Percentiles rank a stretch among this genome's conserved stretches.
phyloP scores from a whole-genome alignment of 2,113 vertebrate genomes.

The Cricetomys ansorgei region DNA sequence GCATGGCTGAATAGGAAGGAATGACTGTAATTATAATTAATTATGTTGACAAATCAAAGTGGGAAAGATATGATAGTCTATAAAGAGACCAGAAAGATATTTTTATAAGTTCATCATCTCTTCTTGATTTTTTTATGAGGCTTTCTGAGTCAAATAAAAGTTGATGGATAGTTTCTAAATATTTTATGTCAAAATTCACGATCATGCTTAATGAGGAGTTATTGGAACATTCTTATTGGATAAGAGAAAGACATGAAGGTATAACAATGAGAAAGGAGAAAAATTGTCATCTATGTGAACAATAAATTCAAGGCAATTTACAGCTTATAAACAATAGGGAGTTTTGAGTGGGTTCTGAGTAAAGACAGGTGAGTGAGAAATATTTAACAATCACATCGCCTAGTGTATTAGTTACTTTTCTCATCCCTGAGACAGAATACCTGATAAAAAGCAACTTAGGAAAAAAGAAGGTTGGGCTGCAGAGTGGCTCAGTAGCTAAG shows the following conservation, averaged over 20 bases:
- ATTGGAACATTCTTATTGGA: not conserved
- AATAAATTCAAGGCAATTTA: constrained; percentile 9
- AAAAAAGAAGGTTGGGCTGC: not conserved
- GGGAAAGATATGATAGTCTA: not conserved
- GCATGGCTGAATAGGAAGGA: not conserved
- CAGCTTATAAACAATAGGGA: not conserved
- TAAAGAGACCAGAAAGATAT: not conserved
- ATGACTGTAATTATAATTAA: constrained; percentile 20
- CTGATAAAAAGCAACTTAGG: not conserved
- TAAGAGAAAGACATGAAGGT: not conserved
- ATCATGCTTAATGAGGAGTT: not conserved
- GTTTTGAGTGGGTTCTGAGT: not conserved
- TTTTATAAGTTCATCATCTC: not conserved
- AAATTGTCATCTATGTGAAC: constrained; percentile 11
- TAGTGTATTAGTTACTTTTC: not conserved
- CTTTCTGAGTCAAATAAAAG: constrained; percentile 35
- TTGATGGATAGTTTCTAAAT: constrained; percentile 53
- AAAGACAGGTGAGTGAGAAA: not conserved
- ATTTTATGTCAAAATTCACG: constrained; percentile 50
- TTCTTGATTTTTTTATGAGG: not conserved
- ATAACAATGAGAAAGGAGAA: constrained; percentile 1
- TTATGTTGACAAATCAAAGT: constrained; percentile 3
- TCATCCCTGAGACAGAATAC: not conserved
- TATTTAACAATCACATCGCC: not conserved
- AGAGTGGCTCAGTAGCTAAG: not conserved